phyloP scores from a whole-genome alignment of 1,140 invertebrate genomes.

The Ceratosolen solmsi region DNA sequence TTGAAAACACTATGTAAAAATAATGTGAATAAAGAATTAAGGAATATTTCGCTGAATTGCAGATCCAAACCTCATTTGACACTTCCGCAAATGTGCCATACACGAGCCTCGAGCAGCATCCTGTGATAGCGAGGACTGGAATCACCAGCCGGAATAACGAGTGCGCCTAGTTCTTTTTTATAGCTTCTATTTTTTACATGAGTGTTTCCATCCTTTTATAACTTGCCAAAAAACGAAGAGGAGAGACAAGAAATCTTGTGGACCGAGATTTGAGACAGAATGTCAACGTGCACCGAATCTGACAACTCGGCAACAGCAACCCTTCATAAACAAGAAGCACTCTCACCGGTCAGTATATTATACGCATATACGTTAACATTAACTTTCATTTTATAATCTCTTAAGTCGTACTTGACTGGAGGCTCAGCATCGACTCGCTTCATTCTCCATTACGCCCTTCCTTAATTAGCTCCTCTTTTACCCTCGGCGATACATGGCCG shows the following conservation, averaged over 20 bases:
- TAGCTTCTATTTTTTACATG: background rate
- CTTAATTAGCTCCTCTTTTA: constrained; percentile 22
- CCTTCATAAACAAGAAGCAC: constrained; percentile 71
- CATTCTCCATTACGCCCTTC: background rate
- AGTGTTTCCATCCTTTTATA: background rate
- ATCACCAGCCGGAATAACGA: constrained; percentile 45
- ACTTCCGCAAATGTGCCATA: constrained; percentile 67
- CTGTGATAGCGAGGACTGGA: constrained; percentile 67
- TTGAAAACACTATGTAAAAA: too few species aligned
- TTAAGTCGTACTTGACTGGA: background rate
- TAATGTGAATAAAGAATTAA: too few species aligned
- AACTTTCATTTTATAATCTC: background rate
- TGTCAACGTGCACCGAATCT: constrained; percentile 72
- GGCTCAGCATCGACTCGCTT: background rate
- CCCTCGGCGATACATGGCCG: too few species aligned
- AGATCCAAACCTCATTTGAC: constrained; percentile 60
- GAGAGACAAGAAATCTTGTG: constrained; percentile 48
- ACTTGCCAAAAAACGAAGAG: background rate
- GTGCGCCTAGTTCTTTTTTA: constrained; percentile 24
- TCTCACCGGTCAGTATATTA: constrained; percentile 69
- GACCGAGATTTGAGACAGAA: constrained; percentile 54
- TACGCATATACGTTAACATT: background rate
- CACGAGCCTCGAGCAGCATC: constrained; percentile 57
- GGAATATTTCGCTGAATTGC: background rate
- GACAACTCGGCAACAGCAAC: constrained; percentile 62